Base-by-base conservation (phyloP, 1,140 invertebrate genomes). In the Drosophila kepulauana region DNA sequence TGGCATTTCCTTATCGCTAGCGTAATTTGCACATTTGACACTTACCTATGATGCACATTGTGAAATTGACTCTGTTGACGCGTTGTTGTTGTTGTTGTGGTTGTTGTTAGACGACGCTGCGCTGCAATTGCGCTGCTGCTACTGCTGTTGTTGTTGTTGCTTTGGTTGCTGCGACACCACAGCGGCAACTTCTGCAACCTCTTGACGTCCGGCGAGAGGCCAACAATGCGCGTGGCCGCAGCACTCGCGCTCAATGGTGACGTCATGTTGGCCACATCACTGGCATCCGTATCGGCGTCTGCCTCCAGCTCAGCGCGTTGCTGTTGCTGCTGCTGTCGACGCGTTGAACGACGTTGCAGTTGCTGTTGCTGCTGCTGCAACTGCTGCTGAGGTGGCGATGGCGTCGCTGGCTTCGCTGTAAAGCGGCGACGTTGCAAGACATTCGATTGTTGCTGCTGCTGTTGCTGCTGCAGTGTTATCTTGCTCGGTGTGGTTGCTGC, bases 141-240 rank as follows among this genome's bases (percentile, higher is more conserved):
- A 38, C 33, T 62, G 20, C 20, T 25, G 3, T 25, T 25, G 69
- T 25, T 49, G 68, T 33, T 30, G 25, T 7, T 78, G 15, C 2
- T 58, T 20, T 13, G 73, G 46, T 41, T 65, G 46, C 56, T 76
- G 33, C 49, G 66, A 7, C 66, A 56, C 82, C 82, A 88, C 4
- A 92, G 69, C 11, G 91, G 91, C 67, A 92, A 46, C 28, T 73
- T 75, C 15, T 91, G 84, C 46, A 91, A 64, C 41, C 88, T 91
- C 25, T 88, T 90, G 1, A 92, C 91, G 45, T 92, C 91, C 57
- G 91, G 81, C 54, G 91, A 92, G 30, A 92, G 85, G 11, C 89
- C 88, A 13, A 71, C 69, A 16, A 89, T 73, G 13, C 86, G 75
- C 25, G 85, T 88, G 59, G 84, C 84, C 16, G 84, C 77, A 6